Evolutionary conservation across 30 jellyfish, hydroid and myxozoan genomes (phyloP), one percentile per base, ranked within the genome.

Genomic region (Aurelia coerulea): DNA sequence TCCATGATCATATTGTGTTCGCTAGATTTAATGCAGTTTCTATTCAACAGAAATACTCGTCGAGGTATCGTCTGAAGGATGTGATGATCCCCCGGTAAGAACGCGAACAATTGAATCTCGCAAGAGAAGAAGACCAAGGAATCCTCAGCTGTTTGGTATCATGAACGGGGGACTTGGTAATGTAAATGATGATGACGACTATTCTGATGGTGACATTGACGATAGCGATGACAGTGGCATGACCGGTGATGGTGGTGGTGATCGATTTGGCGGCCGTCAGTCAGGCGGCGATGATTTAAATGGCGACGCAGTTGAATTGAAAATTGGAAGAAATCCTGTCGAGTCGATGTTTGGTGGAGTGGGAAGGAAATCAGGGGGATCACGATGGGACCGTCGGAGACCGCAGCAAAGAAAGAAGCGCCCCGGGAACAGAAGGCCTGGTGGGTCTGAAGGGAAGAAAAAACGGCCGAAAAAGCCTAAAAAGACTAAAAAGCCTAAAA

Each of bases 41-140:
- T 9, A 46, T 29, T 23, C 75, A 31, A 41, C 83, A 91, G 97
- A 62, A 9, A 78, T 84, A 16, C 59, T 14, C 9, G 69, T 91
- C 33, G 95, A 91, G 58, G 97, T 91, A 31, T 19, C 64, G 1
- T 84, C 97, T 23, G 97, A 91, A 65, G 97, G 97, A 69, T 91
- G 97, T 23, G 90, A 81, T 11, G 97, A 91, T 62, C 95, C 92
- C 13, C 50, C 69, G 35, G 97, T 91, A 31, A 18, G 82, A 8
- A 18, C 62, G 65, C 74, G 96, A 73, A 87, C 97, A 9, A 19
- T 53, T 16, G 79, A 41, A 16, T 16, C 59, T 19, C 35, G 53
- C 41, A 67, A 19, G 51, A 37, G 72, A n/a, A 37, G 54, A 65
- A 66, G 73, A 63, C 16, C 13, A 33, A 41, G 56, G 37, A 17